phyloP scores from a whole-genome alignment of 2,113 vertebrate species.

The Tyto alba region DNA sequence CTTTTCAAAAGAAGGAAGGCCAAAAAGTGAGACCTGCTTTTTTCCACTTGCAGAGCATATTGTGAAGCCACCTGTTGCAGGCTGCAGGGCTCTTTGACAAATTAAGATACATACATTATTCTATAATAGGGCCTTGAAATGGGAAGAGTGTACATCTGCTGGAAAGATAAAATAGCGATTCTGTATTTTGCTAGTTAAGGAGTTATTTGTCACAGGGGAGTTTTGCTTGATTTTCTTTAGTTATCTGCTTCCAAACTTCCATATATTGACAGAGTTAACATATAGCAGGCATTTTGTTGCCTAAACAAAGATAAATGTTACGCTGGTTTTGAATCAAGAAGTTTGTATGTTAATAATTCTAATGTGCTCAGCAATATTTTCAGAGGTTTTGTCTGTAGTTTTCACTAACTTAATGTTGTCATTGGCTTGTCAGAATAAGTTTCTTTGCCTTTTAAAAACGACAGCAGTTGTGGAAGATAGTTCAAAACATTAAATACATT shows the following conservation, averaged over 20 bases:
- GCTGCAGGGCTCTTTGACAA: neutral
- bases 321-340: neutral
- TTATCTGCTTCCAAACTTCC: neutral
- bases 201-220: neutral
- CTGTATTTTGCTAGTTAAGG: neutral
- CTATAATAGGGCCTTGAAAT: neutral
- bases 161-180: neutral
- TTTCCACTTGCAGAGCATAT: neutral
- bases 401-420: neutral
- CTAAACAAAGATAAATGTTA: neutral
- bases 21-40: neutral
- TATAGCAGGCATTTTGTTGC: neutral
- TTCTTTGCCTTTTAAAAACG: neutral
- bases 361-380: neutral
- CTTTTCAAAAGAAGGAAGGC: neutral
- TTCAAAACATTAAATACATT: neutral
- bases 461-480: neutral
- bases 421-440: neutral
- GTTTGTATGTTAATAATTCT: neutral
- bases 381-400: neutral
- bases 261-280: neutral
- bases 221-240: neutral
- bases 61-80: slow-evolving; percentile 15
- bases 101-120: neutral
- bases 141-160: neutral